Evolutionary conservation across 2,888 invertebrate genomes (phyloP), one percentile per base, ranked within the genome.

Genomic region (Zelleria hepariella): DNA sequence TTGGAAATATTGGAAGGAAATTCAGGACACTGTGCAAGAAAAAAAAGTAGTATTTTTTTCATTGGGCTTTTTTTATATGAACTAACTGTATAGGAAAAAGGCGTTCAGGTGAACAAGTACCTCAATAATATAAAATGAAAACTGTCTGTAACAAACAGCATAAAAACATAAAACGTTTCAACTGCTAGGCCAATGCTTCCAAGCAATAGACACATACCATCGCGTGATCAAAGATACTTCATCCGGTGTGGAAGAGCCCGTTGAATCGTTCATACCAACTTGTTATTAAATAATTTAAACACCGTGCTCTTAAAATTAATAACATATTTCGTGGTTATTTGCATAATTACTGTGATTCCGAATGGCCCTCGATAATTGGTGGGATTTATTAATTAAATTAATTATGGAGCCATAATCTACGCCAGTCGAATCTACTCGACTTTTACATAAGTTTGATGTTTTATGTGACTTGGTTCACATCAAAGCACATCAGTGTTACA

Each of bases 201-300:
- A 42, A 42, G 10, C 32, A 3, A 42, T 42, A 42, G 32, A 42
- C n/a, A n/a, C n/a, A n/a, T n/a, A n/a, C n/a, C n/a, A n/a, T 42
- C 32, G 32, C 32, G 32, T 42, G 32, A 42, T 15, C 32, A 42
- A 42, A 42, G 15, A 10, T 15, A 42, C 32, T 42, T 42, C 32
- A 42, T 42, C 32, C 15, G 32, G 32, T 42, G 32, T 42, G 32
- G 32, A 42, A 42, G 32, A 42, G 32, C 32, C 49, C 49, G 49
- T 49, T 8, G 10, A 42, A 27, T 56, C 42, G 23, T 20, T 20
- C 32, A 55, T 21, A 27, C 55, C 32, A 53, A 53, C 58, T 58
- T 58, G 52, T 58, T 58, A 58, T 58, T 58, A 53, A 53, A 58
- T 53, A 58, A 42, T 53, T 53, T 49, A 58, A 58, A 49, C 21